A percentile compares a stretch with the other conserved stretches of the same genome.
These are phyloP conservation scores for Epinephelus coioides DNA, from an alignment of 2,797 vertebrate species.

Conservation along the genomic window DNA sequence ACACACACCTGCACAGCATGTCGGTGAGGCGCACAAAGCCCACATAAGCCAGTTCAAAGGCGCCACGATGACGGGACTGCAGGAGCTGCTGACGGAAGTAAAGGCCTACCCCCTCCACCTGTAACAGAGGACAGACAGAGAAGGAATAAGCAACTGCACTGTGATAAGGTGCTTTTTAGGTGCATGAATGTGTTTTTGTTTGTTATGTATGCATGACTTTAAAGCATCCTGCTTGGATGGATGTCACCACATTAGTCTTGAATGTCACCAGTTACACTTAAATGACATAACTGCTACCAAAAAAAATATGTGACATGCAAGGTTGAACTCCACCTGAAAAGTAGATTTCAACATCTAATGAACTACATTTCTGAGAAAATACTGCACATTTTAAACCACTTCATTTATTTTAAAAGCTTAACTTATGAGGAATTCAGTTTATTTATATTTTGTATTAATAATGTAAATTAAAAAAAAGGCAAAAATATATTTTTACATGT, in stretches of 20 bases:
- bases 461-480: too few species aligned
- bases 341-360: not conserved
- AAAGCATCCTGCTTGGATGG: conserved; percentile 1
- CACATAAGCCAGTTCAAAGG: conserved; percentile 97
- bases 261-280: not conserved
- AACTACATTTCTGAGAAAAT: too few species aligned
- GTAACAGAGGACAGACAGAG: conserved; percentile 57
- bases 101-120: conserved; percentile 94
- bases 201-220: conserved; percentile 3
- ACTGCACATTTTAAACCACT: too few species aligned
- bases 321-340: not conserved
- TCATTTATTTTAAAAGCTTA: too few species aligned
- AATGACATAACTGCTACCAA: conserved; percentile 8
- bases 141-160: conserved; percentile 21
- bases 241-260: not conserved
- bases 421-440: too few species aligned
- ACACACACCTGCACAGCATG: conserved; percentile 91
- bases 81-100: conserved; percentile 97
- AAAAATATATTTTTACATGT: too few species aligned
- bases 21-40: conserved; percentile 96
- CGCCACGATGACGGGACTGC: conserved; percentile 96
- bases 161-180: not conserved
- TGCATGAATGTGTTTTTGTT: not conserved
- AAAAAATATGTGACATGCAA: not conserved
- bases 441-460: too few species aligned